Evolutionary conservation across 2,888 invertebrate genomes (phyloP), one percentile per base, ranked within the genome.

Genomic region (Fragum whitleyi): DNA sequence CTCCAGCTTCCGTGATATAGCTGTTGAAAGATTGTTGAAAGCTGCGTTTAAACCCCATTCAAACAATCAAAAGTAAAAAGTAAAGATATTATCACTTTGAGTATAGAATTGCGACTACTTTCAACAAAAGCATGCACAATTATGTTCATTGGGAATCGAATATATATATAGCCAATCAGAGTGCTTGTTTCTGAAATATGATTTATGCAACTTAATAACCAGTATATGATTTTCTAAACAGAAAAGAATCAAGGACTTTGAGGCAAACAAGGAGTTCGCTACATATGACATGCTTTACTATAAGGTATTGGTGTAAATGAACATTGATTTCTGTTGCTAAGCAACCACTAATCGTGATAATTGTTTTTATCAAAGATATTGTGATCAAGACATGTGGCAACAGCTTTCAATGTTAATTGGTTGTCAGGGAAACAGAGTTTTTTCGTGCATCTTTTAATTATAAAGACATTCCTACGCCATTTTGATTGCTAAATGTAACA

Each of bases 261-360:
- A 85, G 75, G 26, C 59, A 81, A 79, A 81, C 81, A 85, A 85
- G 67, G 77, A 59, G 36, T 85, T 85, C 77, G 61, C 73, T 16
- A 85, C 79, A 26, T 85, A 81, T 73, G 85, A 85, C 53, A 79
- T 68, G 28, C 81, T 85, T 42, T 85, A 85, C 77, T 85, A 85
- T 72, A 85, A 85, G 85, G 85, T 85, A 85, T 79, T 73, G 9
- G 32, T 23, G 42, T 71, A 57, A 39, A 73, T 36, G 59, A 59
- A 23, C 65, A 65, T 65, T 65, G 65, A 65, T 26, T 23, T 26
- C 42, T 39, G 65, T 39, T 65, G 65, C 42, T 65, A 65, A 65
- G 65, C 23, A 42, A 65, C 23, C 39, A 42, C 42, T 65, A 23
- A 65, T 47, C 3, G 47, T 3, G 14, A n/a, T 2, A 19, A 47